A percentile compares a stretch with the other conserved stretches of the same genome.
These are phyloP conservation scores for Lycocerus yunnanus DNA, from an alignment of 2,888 invertebrate species.

Conservation along the genomic window DNA sequence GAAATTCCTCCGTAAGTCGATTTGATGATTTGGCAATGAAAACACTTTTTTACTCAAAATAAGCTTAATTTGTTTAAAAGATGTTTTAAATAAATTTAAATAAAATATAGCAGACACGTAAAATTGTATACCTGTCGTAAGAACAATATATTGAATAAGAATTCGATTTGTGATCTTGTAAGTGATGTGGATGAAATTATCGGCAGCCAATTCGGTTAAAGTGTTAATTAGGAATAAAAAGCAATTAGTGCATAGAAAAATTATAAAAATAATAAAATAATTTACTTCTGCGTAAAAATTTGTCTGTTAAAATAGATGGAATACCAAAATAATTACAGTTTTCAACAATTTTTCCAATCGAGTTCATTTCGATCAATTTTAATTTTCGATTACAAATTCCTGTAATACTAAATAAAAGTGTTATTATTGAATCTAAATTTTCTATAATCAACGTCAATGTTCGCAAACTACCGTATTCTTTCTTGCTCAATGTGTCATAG, in stretches of 20 bases:
- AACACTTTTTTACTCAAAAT: neutral
- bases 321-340: neutral
- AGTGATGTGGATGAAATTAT: neutral
- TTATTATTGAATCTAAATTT: neutral
- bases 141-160: neutral
- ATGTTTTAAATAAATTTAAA: neutral
- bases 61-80: neutral
- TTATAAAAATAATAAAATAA: neutral
- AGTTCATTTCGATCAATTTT: neutral
- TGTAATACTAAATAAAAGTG: neutral
- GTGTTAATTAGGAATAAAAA: neutral
- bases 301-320: neutral
- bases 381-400: neutral
- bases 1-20: neutral
- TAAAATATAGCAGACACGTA: neutral
- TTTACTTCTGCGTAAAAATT: neutral
- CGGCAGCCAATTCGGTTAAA: neutral
- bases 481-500: neutral
- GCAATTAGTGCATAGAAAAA: accelerated
- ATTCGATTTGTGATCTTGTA: neutral
- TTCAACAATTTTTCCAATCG: neutral
- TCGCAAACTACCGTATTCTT: neutral
- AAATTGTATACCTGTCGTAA: neutral
- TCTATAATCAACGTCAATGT: neutral
- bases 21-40: neutral